Evolutionary conservation across 2,797 vertebrate genomes (phyloP), one percentile per base, ranked within the genome.

Genomic region (Sebastes trivittatus): DNA sequence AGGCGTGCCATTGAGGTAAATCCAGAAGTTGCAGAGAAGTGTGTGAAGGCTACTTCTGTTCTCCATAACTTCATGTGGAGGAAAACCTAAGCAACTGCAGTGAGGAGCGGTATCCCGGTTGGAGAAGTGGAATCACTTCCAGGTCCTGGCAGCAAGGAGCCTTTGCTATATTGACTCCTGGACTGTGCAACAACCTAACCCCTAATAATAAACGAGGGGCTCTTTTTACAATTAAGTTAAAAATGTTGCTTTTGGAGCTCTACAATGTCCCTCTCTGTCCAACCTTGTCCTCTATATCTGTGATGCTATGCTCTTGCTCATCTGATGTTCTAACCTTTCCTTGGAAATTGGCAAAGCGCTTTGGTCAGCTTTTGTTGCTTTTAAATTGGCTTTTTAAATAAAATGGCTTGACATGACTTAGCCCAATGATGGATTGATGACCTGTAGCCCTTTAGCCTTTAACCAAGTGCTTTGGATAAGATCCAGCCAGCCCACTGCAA

Each of bases 31-130:
- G 20, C 46, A 14, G 68, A 73, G 72, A 58, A 30, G 25, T 80
- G 23, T 67, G 67, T 80, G 38, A 76, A 80, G 59, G 68, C 27
- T 6, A 68, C 77, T 3, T 72, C 4, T 36, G 18, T 78, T 16
- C 70, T 82, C 6, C 74, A 78, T 52, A 29, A 60, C 27, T 32
- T 32, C 8, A 0, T 61, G 27, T 1, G 11, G 1, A 64, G n/a
- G 13, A 63, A 30, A 30, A 30, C 29, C 29, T 30, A 30, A 30
- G 29, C 42, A 49, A 52, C 46, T 52, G 46, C 46, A n/a, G 46
- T 9, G 0, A 52, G 46, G 49, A 1, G 52, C 3, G 6, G n/a
- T 1, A 62, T 70, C 64, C 7, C 2, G 1, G 74, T 23, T 34
- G 34, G 13, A 32, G 64, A 32, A 0, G 64, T 68, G 64, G 55